These are phyloP conservation scores for Zosterops japonicus DNA, from an alignment of 2,113 vertebrate genomes.

Conservation along the genomic window DNA sequence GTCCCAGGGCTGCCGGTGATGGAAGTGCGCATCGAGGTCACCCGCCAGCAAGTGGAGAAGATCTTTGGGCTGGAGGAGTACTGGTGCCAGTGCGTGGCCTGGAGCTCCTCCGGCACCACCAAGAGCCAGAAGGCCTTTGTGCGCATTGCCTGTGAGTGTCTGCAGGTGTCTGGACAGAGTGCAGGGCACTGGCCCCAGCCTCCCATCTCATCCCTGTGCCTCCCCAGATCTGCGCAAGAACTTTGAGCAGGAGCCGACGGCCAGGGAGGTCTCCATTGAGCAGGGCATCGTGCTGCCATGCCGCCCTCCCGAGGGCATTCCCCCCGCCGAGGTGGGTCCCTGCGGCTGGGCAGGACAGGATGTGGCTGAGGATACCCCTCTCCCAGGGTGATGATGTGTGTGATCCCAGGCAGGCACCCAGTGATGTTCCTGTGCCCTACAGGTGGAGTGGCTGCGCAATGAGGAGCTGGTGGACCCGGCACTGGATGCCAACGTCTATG, in stretches of 20 bases:
- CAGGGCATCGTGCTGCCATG: conserved; percentile 92
- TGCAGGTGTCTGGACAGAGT: fast-evolving
- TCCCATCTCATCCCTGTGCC: not conserved
- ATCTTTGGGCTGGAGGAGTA: conserved; percentile 95
- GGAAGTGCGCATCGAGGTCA: conserved; percentile 94
- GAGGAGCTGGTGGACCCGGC: conserved; percentile 90
- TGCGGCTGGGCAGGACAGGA: not conserved
- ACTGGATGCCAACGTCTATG: conserved; percentile 89
- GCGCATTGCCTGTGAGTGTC: conserved; percentile 92
- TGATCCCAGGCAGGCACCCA: fast-evolving
- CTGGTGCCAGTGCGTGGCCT: conserved; percentile 99
- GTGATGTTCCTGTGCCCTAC: not conserved
- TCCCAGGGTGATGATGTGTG: fast-evolving
- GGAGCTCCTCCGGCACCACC: conserved; percentile 97
- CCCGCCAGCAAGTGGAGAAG: conserved; percentile 98
- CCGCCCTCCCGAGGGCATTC: conserved; percentile 94
- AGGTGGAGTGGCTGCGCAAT: conserved; percentile 97
- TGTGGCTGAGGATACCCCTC: not conserved
- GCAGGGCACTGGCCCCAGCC: fast-evolving
- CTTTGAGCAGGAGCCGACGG: conserved; percentile 92
- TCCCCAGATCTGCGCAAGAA: conserved; percentile 95
- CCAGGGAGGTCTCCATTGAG: conserved; percentile 92
- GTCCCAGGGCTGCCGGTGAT: conserved; percentile 89
- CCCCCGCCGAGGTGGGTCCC: conserved; percentile 88
- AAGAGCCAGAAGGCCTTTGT: conserved; percentile 98